Evolutionary conservation across 2,113 vertebrate genomes (phyloP).

Genomic region (Ellobius talpinus): DNA sequence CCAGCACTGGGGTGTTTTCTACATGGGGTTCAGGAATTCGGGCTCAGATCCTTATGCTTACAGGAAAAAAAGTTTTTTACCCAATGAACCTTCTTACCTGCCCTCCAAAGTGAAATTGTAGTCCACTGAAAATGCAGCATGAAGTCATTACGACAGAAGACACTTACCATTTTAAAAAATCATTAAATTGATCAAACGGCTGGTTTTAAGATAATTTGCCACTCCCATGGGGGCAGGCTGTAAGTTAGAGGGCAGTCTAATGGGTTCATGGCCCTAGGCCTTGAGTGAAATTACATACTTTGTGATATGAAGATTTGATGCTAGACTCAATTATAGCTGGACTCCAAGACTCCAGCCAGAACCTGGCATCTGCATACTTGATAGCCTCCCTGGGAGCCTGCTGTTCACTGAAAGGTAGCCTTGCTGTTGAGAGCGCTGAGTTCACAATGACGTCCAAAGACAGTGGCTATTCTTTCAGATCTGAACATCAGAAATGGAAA

Average conservation of each 20-base stretch:
- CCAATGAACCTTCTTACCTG: not conserved
- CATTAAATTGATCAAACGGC: conserved; percentile 2
- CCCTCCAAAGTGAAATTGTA: not conserved
- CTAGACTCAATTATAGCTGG: not conserved
- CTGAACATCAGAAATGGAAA: not conserved
- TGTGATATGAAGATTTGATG: not conserved
- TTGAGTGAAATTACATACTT: conserved; percentile 3
- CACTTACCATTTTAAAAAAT: not conserved
- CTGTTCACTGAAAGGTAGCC: not conserved
- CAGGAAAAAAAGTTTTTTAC: not conserved
- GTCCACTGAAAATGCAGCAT: not conserved
- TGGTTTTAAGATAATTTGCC: conserved; percentile 22
- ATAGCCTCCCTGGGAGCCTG: not conserved
- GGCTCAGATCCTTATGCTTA: not conserved
- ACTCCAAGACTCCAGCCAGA: not conserved
- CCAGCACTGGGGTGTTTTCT: not conserved
- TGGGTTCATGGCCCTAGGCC: not conserved
- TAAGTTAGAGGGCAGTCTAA: not conserved
- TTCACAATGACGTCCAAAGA: not conserved
- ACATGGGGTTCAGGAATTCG: too few relatives aligned
- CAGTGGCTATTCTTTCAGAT: not conserved
- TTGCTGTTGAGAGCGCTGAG: not conserved
- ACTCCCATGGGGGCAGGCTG: not conserved
- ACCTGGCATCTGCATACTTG: not conserved
- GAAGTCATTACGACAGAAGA: conserved; percentile 13